phyloP scores from a whole-genome alignment of 2,797 vertebrate genomes.

The Serranus cabrilla region DNA sequence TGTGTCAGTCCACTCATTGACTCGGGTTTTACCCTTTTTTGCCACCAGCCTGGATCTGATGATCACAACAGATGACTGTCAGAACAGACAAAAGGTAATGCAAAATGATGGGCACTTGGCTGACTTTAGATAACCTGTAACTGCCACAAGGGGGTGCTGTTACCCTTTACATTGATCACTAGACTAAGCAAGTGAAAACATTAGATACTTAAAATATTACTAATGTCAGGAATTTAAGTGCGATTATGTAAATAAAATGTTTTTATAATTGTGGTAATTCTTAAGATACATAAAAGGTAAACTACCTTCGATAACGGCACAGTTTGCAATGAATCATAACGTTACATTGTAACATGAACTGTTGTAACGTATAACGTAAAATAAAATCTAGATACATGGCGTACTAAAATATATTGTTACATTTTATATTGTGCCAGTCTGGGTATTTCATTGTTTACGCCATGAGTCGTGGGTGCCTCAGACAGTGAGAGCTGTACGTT shows the following conservation, averaged over 20 bases:
- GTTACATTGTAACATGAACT: not conserved
- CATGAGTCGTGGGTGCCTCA: slow-evolving; percentile 6
- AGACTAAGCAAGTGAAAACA: not conserved
- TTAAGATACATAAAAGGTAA: not conserved
- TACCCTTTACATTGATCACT: not conserved
- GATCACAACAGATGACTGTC: not conserved
- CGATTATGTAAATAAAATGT: not conserved
- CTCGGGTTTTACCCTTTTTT: no score
- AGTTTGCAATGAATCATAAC: not conserved
- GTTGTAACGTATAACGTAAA: not conserved
- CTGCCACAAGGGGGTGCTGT: slow-evolving; percentile 32
- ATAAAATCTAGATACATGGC: accelerated
- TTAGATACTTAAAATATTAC: not conserved
- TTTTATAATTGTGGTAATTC: not conserved
- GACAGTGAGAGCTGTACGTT: slow-evolving; percentile 27
- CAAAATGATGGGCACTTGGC: not conserved
- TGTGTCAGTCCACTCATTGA: no score
- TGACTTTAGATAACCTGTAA: not conserved
- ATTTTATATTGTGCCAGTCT: not conserved
- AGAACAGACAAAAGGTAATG: not conserved
- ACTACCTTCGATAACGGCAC: accelerated
- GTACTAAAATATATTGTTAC: accelerated
- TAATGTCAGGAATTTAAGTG: no score
- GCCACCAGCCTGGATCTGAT: no score
- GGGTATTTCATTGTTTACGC: not conserved